Percentiles rank a stretch among this genome's conserved stretches.
Evolutionary conservation across 2,888 invertebrate species (phyloP).

Genomic region (Catocala fraxini): DNA sequence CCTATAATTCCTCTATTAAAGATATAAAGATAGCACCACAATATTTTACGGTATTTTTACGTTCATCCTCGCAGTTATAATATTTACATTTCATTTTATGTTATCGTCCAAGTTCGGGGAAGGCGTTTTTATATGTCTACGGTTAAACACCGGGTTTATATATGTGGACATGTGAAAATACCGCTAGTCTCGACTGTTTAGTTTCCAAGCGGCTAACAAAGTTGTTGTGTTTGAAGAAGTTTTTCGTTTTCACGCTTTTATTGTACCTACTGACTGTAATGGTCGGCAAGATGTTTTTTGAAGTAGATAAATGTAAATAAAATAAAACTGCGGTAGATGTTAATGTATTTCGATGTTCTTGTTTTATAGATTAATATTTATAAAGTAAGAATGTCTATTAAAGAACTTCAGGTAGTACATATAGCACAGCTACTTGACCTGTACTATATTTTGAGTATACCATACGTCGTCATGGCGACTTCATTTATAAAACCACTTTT

Average conservation of each 20-base stretch:
- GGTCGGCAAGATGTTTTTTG: too few relatives aligned
- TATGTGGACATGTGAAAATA: conserved; percentile 31
- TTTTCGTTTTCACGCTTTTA: background rate
- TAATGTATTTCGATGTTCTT: too few relatives aligned
- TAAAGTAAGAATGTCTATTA: too few relatives aligned
- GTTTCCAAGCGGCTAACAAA: background rate
- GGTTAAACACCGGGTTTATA: conserved; percentile 35
- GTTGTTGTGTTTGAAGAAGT: background rate
- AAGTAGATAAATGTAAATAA: background rate
- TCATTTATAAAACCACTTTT: too few relatives aligned
- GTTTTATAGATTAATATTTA: too few relatives aligned
- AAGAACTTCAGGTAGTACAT: too few relatives aligned
- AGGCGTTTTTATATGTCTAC: conserved; percentile 42
- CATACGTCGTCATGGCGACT: too few relatives aligned
- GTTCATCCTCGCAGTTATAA: conserved; percentile 61
- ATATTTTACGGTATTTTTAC: conserved; percentile 69
- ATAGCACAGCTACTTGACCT: too few relatives aligned
- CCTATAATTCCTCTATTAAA: conserved; percentile 60
- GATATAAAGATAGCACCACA: conserved; percentile 64
- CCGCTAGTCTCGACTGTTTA: conserved; percentile 7
- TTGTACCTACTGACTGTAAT: background rate
- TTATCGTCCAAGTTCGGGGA: conserved; percentile 39
- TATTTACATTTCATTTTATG: conserved; percentile 69
- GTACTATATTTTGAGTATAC: too few relatives aligned
- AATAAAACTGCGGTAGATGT: too few relatives aligned